phyloP scores from a whole-genome alignment of 2,888 invertebrate genomes.

The Drosophila kanekoi region DNA sequence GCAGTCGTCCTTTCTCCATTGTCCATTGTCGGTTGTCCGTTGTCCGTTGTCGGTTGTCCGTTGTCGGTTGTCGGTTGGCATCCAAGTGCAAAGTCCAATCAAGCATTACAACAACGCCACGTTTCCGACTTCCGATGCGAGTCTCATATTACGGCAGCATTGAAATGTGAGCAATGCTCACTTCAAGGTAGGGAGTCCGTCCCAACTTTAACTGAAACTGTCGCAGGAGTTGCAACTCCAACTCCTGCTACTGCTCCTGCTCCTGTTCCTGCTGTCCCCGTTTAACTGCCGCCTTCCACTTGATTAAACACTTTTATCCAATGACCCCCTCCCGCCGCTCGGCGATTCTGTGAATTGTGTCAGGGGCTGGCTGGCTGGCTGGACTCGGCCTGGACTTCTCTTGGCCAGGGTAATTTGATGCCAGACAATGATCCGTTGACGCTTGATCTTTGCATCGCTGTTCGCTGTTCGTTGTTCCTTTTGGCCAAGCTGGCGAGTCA shows the following conservation, averaged over 20 bases:
- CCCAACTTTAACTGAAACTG: conserved; percentile 29
- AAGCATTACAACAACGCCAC: conserved; percentile 73
- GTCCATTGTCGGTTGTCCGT: neutral
- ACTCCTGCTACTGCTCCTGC: neutral
- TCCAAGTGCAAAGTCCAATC: conserved; percentile 66
- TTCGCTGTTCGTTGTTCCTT: neutral
- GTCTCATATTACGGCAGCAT: conserved; percentile 69
- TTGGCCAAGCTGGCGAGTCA: conserved; percentile 38
- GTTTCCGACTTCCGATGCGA: conserved; percentile 83
- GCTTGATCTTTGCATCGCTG: conserved; percentile 61
- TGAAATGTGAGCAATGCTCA: conserved; percentile 57
- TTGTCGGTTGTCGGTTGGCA: conserved; percentile 11
- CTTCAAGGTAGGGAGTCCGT: neutral
- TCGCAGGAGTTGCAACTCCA: conserved; percentile 12
- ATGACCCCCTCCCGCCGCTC: conserved; percentile 18
- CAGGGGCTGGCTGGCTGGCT: conserved; percentile 39
- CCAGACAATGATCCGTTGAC: conserved; percentile 81
- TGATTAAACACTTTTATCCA: conserved; percentile 83
- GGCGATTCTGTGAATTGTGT: conserved; percentile 68
- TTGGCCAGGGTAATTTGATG: conserved; percentile 73
- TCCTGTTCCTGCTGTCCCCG: conserved; percentile 22
- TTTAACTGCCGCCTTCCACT: conserved; percentile 81
- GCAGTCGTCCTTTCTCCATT: conserved; percentile 6
- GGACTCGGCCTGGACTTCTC: conserved; percentile 11
- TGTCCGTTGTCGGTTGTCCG: no score